Conservation (phyloP, 2,797 vertebrate genomes). For the Carapus acus region DNA sequence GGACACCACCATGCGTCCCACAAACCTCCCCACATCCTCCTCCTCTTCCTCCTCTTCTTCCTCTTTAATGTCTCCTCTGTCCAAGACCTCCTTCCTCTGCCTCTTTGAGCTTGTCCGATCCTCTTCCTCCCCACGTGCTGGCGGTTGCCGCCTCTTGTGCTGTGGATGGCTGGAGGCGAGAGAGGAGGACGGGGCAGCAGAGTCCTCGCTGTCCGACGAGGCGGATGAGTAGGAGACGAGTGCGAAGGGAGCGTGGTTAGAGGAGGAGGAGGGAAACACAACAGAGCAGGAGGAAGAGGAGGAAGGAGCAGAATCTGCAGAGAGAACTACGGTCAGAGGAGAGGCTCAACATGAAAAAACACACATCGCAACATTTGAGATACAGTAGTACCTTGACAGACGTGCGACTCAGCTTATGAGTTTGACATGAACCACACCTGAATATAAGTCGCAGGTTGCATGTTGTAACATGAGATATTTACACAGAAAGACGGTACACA, state of each 20-base stretch:
- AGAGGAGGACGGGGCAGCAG: background rate
- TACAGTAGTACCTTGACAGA: too few species aligned
- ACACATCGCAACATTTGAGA: too few species aligned
- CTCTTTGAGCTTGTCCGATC: conserved; percentile 13
- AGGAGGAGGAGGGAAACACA: background rate
- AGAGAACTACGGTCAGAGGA: too few species aligned
- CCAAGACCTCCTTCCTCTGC: conserved; percentile 18
- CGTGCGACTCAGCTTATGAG: too few species aligned
- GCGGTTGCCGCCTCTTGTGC: background rate
- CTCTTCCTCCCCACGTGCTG: background rate
- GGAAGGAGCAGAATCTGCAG: background rate
- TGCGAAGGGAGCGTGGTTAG: background rate
- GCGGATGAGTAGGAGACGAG: background rate
- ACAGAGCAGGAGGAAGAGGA: background rate
- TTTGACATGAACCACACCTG: too few species aligned
- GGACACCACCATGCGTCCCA: conserved; percentile 46
- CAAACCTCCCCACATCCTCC: conserved; percentile 38
- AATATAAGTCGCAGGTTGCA: too few species aligned
- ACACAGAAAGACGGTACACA: too few species aligned
- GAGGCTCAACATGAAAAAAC: too few species aligned
- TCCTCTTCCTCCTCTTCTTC: conserved; percentile 20
- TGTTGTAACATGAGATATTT: too few species aligned
- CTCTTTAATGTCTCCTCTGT: background rate
- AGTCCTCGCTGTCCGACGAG: conserved; percentile 13
- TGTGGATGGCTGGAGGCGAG: conserved; percentile 30